phyloP scores from a whole-genome alignment of 2,797 vertebrate species.

The Mycteria americana region DNA sequence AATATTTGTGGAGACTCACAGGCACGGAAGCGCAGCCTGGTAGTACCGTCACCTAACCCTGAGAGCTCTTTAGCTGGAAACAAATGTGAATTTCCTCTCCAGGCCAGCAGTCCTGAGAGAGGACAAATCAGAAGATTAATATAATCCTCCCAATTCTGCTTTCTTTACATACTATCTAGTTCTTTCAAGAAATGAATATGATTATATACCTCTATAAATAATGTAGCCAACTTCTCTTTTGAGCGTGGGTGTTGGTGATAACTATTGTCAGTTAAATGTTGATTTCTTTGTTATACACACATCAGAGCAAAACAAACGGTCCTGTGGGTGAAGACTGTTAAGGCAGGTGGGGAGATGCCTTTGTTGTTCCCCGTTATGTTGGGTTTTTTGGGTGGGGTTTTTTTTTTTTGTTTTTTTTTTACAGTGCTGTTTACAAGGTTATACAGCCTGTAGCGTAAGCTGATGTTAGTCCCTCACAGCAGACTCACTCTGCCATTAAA shows the following conservation, averaged over 20 bases:
- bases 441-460: not conserved
- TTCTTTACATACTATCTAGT: not conserved
- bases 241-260: not conserved
- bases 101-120: not conserved
- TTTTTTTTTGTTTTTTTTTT: no score
- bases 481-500: not conserved
- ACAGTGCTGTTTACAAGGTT: not conserved
- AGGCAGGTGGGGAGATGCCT: not conserved
- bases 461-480: not conserved
- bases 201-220: not conserved
- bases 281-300: not conserved
- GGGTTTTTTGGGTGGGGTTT: no score
- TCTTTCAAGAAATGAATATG: not conserved
- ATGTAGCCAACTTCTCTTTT: not conserved
- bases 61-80: not conserved
- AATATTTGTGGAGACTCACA: not conserved
- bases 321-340: not conserved
- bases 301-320: not conserved
- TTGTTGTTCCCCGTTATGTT: not conserved
- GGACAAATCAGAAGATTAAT: not conserved
- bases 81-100: not conserved
- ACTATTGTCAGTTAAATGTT: not conserved
- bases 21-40: not conserved
- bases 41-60: not conserved
- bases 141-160: not conserved